Percentiles rank a stretch among this genome's conserved stretches.
phyloP scores from a whole-genome alignment of 2,113 vertebrate genomes.

The Harpagus bidentatus region DNA sequence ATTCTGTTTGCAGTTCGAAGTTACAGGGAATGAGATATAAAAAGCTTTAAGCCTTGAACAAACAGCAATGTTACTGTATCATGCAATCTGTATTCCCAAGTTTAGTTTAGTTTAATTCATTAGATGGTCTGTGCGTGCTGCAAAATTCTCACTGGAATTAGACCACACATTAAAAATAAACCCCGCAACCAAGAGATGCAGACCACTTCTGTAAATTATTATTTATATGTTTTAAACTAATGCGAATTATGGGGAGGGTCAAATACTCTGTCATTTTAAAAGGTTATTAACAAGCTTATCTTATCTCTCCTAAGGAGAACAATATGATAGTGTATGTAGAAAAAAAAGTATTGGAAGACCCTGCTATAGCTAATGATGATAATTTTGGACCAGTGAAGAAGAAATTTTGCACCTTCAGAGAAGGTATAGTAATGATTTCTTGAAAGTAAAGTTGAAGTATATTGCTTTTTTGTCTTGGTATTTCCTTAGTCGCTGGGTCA shows the following conservation, averaged over 20 bases:
- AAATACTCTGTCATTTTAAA: not conserved
- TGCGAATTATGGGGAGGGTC: not conserved
- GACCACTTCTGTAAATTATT: not conserved
- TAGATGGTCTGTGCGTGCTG: not conserved
- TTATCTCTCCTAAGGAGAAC: slow-evolving; percentile 77
- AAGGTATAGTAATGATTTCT: slow-evolving; percentile 73
- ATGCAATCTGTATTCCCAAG: not conserved
- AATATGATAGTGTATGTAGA: slow-evolving; percentile 96
- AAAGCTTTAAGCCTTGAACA: not conserved
- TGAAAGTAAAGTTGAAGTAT: not conserved
- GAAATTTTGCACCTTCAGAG: slow-evolving; percentile 95
- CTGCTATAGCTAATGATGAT: slow-evolving; percentile 85
- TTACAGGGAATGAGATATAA: not conserved
- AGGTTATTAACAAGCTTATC: not conserved
- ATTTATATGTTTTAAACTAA: not conserved
- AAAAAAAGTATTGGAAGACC: slow-evolving; percentile 93
- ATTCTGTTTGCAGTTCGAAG: not conserved
- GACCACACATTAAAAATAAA: not conserved
- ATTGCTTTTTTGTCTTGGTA: not conserved
- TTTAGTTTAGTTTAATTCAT: not conserved
- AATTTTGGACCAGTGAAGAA: slow-evolving; percentile 87
- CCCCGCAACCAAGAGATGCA: not conserved
- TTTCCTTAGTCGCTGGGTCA: not conserved
- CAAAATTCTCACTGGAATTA: not conserved
- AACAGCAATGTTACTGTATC: not conserved